Evolutionary conservation across 2,797 vertebrate genomes (phyloP).

Genomic region (Scleropages formosus): DNA sequence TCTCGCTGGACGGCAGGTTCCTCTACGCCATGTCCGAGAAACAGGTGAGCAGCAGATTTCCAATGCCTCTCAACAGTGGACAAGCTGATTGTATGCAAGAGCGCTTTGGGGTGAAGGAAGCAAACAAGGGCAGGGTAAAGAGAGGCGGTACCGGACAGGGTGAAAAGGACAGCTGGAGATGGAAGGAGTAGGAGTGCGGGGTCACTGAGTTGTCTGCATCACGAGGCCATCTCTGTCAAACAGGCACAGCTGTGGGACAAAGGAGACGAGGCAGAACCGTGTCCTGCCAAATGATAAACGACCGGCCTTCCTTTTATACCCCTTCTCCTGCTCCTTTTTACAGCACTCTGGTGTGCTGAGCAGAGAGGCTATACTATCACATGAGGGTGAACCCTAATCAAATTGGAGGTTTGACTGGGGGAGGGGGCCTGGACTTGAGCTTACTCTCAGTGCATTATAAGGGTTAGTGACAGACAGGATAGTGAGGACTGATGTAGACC

Average conservation of each 20-base stretch:
- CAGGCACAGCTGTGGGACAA: conserved; percentile 36
- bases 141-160: conserved; percentile 49
- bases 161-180: conserved; percentile 40
- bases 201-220: conserved; percentile 63
- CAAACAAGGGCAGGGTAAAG: conserved; percentile 56
- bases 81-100: conserved; percentile 54
- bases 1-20: conserved; percentile 83
- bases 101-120: conserved; percentile 62
- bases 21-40: conserved; percentile 94
- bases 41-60: conserved; percentile 69
- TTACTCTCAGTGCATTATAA: neutral
- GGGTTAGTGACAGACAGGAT: no score
- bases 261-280: conserved; percentile 43
- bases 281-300: conserved; percentile 62
- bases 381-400: neutral
- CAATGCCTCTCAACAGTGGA: conserved; percentile 26
- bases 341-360: conserved; percentile 39
- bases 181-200: conserved; percentile 57
- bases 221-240: conserved; percentile 59
- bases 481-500: no score
- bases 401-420: neutral
- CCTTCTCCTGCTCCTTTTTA: conserved; percentile 45
- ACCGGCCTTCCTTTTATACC: conserved; percentile 54
- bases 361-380: conserved; percentile 9
- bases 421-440: neutral